phyloP scores from a whole-genome alignment of 2,113 vertebrate species.

The Nicator chloris region DNA sequence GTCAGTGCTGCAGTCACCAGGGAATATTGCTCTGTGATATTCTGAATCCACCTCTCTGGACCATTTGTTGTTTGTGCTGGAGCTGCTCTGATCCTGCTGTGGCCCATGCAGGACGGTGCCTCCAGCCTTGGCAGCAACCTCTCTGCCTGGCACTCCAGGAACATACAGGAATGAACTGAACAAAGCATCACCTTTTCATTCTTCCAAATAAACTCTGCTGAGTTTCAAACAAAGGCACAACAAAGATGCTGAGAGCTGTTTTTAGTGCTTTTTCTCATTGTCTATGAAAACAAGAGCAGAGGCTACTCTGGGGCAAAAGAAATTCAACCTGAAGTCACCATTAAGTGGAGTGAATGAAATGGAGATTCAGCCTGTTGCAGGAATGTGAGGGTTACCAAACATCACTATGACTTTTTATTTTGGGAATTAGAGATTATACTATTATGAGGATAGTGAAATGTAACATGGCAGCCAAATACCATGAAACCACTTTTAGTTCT shows the following conservation, averaged over 20 bases:
- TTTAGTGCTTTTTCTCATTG: not conserved
- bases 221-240: not conserved
- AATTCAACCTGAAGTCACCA: not conserved
- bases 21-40: not conserved
- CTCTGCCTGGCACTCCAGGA: fast-evolving
- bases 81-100: not conserved
- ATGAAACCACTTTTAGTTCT: not conserved
- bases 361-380: not conserved
- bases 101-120: not conserved
- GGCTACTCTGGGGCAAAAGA: not conserved
- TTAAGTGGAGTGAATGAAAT: not conserved
- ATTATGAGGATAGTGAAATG: not conserved
- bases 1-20: fast-evolving
- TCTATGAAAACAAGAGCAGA: not conserved
- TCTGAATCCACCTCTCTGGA: not conserved
- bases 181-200: not conserved
- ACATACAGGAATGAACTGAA: not conserved
- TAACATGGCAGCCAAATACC: not conserved
- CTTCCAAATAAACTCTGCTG: not conserved
- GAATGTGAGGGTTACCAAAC: not conserved
- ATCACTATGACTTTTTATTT: not conserved
- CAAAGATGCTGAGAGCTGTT: not conserved
- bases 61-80: not conserved
- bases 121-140: fast-evolving
- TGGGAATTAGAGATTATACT: not conserved